Base-by-base conservation (phyloP, 92 coral and sea anemone genomes). In the Heliopora coerulea region DNA sequence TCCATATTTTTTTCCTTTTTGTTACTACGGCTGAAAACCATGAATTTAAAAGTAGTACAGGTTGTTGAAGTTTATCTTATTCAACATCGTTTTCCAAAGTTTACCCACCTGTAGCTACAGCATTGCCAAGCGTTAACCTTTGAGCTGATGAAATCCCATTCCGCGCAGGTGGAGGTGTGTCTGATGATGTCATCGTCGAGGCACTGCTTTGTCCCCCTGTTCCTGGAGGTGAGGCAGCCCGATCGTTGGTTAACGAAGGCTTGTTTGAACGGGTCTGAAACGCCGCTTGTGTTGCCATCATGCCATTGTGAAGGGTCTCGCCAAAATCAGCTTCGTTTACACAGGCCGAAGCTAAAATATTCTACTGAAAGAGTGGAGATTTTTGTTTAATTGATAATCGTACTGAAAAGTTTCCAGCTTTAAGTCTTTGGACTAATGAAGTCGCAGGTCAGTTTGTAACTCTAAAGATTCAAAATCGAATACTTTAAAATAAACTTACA, bases 321-420 rank as follows among this genome's bases (percentile, higher is more conserved):
- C 90, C 89, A 54, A 87, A 83, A 69, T 87, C 96, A 18, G 88
- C 96, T 78, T 93, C 98, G 68, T 87, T 93, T 18, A 96, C 98
- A 90, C 98, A 93, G 3, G 98, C 98, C 20, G 98, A 93, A 21
- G 98, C 98, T 26, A 93, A 61, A 44, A 93, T 93, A 70, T 93
- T 93, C 98, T 93, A n/a, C n/a, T n/a, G 66, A 28, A 78, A 74
- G 24, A 44, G 29, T 26, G n/a, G 52, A 46, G 52, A 10, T 46
- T 7, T n/a, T n/a, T 46, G 7, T 8, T 46, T 11, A 37, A 37
- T 37, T 37, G 4, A 11, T 37, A 4, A 37, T 37, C 6, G 11
- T 37, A 37, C 42, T 37, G 42, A 11, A 11, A 11, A 4, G 42
- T 37, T n/a, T n/a, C n/a, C n/a, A n/a, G n/a, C n/a, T n/a, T n/a